phyloP scores from a whole-genome alignment of 2,797 vertebrate genomes.

The Hemibagrus guttatus region DNA sequence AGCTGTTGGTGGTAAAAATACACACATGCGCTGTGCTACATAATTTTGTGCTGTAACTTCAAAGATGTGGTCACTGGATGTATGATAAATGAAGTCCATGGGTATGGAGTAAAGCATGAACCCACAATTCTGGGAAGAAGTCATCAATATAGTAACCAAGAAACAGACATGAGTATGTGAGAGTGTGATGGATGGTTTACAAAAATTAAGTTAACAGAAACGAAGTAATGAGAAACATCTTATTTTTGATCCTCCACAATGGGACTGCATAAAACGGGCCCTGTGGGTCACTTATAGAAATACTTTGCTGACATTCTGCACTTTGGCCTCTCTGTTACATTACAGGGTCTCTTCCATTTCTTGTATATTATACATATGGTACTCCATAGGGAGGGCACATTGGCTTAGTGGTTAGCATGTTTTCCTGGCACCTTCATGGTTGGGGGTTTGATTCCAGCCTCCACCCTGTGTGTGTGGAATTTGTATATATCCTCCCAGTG shows the following conservation, averaged over 20 bases:
- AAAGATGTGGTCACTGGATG: not conserved
- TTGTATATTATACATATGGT: too few species aligned
- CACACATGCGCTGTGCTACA: not conserved
- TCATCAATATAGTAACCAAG: not conserved
- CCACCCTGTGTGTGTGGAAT: too few species aligned
- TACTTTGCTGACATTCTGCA: not conserved
- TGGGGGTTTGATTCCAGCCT: too few species aligned
- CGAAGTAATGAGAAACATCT: not conserved
- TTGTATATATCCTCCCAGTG: too few species aligned
- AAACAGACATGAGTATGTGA: not conserved
- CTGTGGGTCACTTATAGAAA: not conserved
- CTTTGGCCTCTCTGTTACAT: not conserved
- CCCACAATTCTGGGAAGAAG: not conserved
- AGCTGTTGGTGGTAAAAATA: conserved; percentile 1
- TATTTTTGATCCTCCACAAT: not conserved
- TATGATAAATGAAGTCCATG: not conserved
- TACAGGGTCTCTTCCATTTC: not conserved
- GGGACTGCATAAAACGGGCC: not conserved
- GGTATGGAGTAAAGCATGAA: not conserved
- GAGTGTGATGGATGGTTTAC: not conserved
- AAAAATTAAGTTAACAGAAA: not conserved
- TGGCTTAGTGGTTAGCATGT: too few species aligned
- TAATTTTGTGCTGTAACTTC: conserved; percentile 3
- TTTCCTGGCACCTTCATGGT: too few species aligned
- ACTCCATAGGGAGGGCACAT: too few species aligned